Percentiles rank a stretch among this genome's conserved stretches.
Conservation (phyloP, 1,140 invertebrate genomes). For the Drosophila sulfurigaster region DNA sequence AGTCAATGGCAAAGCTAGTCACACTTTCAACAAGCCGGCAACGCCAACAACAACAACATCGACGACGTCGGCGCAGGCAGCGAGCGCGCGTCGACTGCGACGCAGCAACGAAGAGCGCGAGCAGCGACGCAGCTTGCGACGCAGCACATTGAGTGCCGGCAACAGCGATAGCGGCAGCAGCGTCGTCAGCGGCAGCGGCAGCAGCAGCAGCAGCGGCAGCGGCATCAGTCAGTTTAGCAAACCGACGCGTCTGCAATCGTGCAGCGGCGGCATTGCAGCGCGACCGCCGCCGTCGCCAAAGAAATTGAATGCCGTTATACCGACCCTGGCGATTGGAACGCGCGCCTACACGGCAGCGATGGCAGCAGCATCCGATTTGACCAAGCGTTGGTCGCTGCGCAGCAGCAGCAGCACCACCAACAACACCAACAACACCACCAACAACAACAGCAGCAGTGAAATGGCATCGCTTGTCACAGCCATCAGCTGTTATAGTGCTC, state of each 20-base stretch:
- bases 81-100: slow-evolving; percentile 48
- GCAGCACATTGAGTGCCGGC: slow-evolving; percentile 46
- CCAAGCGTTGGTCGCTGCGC: slow-evolving; percentile 69
- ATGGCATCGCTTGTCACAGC: slow-evolving; percentile 53
- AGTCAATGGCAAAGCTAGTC: slow-evolving; percentile 20
- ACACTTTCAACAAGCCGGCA: slow-evolving; percentile 39
- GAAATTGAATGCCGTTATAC: slow-evolving; percentile 56
- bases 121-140: slow-evolving; percentile 57
- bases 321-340: slow-evolving; percentile 68
- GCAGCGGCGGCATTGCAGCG: slow-evolving; percentile 60
- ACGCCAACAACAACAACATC: slow-evolving; percentile 11
- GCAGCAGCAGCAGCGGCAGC: slow-evolving; percentile 7
- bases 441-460: slow-evolving; percentile 20
- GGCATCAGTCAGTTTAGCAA: slow-evolving; percentile 45
- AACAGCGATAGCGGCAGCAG: slow-evolving; percentile 1
- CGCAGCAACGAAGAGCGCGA: slow-evolving; percentile 57
- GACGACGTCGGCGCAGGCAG: slow-evolving; percentile 2
- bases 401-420: slow-evolving; percentile 51
- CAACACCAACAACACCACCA: slow-evolving; percentile 3
- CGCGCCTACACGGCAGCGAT: slow-evolving; percentile 66
- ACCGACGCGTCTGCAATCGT: slow-evolving; percentile 57
- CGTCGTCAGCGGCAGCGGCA: slow-evolving; percentile 4
- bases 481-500: slow-evolving; percentile 60
- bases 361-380: slow-evolving; percentile 64
- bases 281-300: slow-evolving; percentile 75